A percentile compares a stretch with the other conserved stretches of the same genome.
phyloP scores from a whole-genome alignment of 2,113 vertebrate genomes.

The Bos taurus region DNA sequence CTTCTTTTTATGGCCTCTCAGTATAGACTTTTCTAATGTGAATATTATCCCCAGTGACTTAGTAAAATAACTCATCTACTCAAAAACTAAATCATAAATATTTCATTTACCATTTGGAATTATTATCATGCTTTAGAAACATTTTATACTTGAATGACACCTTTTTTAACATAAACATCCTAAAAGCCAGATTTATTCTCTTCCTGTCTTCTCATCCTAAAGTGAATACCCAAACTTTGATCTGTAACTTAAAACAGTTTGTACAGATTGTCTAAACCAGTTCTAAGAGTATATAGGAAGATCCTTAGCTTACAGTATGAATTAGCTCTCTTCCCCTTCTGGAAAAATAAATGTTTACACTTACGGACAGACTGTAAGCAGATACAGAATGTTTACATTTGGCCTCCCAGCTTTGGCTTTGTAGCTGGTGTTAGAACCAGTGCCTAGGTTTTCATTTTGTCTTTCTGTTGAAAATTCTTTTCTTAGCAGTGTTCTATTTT shows the following conservation, averaged over 20 bases:
- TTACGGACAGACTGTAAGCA: neutral
- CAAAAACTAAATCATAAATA: slow-evolving; percentile 8
- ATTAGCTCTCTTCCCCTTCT: slow-evolving; percentile 22
- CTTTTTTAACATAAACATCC: slow-evolving; percentile 50
- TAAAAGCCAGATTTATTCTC: slow-evolving; percentile 15
- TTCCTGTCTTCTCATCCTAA: slow-evolving; percentile 43
- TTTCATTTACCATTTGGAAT: slow-evolving; percentile 26
- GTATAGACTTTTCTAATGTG: slow-evolving; percentile 31
- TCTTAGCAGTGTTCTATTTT: neutral
- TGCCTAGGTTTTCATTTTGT: neutral
- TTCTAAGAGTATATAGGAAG: slow-evolving; percentile 23
- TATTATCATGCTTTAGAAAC: slow-evolving; percentile 15
- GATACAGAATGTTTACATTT: neutral
- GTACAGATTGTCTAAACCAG: slow-evolving; percentile 13
- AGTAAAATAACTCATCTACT: neutral
- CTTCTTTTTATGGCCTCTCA: neutral
- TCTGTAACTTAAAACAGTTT: slow-evolving; percentile 49
- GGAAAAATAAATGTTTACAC: slow-evolving; percentile 8
- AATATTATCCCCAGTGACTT: neutral
- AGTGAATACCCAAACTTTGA: neutral
- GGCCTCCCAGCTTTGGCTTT: neutral
- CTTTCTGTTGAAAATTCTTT: neutral
- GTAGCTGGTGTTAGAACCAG: neutral
- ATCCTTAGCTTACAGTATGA: neutral
- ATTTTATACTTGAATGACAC: neutral